A percentile compares a stretch with the other conserved stretches of the same genome.
Conservation (phyloP, 2,113 vertebrate genomes). For the Himantopus leucocephalus region DNA sequence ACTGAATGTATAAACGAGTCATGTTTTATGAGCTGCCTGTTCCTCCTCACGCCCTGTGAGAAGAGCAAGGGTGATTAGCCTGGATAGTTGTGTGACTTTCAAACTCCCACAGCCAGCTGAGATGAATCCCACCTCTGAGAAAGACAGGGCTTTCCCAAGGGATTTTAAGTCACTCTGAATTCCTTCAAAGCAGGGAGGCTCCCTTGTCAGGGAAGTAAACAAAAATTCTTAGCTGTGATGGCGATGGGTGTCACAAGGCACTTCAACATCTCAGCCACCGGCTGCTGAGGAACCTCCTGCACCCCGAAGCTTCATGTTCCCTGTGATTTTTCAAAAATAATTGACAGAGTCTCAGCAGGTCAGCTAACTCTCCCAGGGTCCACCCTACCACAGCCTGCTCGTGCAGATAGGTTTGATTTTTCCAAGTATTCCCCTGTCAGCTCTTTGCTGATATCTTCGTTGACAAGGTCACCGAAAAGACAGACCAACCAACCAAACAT, state of each 20-base stretch:
- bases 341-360: slow-evolving; percentile 43
- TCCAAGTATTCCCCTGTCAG: slow-evolving; percentile 28
- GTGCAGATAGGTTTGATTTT: slow-evolving; percentile 24
- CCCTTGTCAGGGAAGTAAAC: not conserved
- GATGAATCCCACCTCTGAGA: not conserved
- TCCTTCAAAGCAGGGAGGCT: not conserved
- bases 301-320: not conserved
- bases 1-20: not conserved
- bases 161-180: slow-evolving; percentile 10
- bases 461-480: slow-evolving; percentile 31
- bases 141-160: not conserved
- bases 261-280: not conserved
- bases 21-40: not conserved
- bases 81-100: not conserved
- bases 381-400: not conserved
- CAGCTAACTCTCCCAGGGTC: slow-evolving; percentile 9
- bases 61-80: not conserved
- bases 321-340: slow-evolving; percentile 23
- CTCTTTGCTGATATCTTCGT: slow-evolving; percentile 5
- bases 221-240: not conserved
- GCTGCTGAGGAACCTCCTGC: slow-evolving; percentile 19
- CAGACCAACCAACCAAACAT: not conserved
- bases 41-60: not conserved
- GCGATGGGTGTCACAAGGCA: not conserved
- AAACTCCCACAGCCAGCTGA: not conserved